Conservation (phyloP, 2,888 invertebrate species). For the Liopterus haemorrhoidalis region DNA sequence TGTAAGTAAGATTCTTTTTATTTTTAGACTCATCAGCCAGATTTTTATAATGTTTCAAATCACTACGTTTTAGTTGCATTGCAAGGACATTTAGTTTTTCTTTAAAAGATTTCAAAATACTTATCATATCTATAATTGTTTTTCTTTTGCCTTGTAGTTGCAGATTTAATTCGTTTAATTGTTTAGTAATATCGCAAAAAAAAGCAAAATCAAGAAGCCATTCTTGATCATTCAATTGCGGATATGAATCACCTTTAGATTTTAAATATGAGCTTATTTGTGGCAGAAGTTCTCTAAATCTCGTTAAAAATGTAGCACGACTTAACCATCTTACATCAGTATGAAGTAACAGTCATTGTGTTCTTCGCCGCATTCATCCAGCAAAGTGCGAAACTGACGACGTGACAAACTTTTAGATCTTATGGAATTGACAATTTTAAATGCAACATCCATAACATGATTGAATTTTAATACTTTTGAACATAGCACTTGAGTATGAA, state of each 20-base stretch:
- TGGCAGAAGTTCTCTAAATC: background rate
- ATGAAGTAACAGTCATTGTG: background rate
- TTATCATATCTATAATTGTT: conserved; percentile 1
- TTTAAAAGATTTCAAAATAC: background rate
- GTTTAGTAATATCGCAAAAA: background rate
- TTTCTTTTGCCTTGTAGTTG: conserved; percentile 1
- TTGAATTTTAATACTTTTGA: background rate
- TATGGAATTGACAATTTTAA: background rate
- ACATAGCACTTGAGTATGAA: conserved; percentile 6
- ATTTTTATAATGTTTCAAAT: conserved; percentile 2
- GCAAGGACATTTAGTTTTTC: background rate
- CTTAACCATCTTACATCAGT: conserved; percentile 6
- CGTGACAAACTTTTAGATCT: no score
- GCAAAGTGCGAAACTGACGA: background rate
- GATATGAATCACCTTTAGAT: background rate
- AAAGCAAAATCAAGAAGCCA: conserved; percentile 6
- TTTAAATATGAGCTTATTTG: background rate
- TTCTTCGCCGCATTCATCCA: background rate
- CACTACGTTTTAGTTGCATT: background rate
- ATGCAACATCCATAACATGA: conserved; percentile 6
- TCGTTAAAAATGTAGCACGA: conserved; percentile 2
- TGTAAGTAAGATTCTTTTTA: background rate
- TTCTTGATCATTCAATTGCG: background rate
- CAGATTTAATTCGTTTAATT: background rate
- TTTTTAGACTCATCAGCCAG: background rate